Evolutionary conservation across 1,140 invertebrate species (phyloP), one percentile per base, ranked within the genome.

Genomic region (Drosophila pseudoananassae): DNA sequence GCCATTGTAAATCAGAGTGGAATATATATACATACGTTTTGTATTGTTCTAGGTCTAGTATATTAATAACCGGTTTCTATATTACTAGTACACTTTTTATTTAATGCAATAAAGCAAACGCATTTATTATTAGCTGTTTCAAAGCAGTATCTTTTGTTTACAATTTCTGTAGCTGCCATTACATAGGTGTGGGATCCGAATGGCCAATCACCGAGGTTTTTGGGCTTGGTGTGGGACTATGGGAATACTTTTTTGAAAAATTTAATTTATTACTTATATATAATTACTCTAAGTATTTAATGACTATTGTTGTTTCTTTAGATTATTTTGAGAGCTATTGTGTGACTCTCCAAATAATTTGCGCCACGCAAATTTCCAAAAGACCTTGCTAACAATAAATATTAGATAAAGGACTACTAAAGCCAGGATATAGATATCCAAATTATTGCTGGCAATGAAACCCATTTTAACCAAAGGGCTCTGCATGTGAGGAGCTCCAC

Each of bases 401-500:
- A 20, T 10, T 1, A 46, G 2, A 3, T 20, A 46, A 1, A 46
- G 17, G 1, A 9, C 8, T 10, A 20, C 7, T 20, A 7, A n/a
- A 17, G 17, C 43, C 17, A 46, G 17, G 17, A 46, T 14, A 33
- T 69, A 85, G 12, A 88, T 33, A 53, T 92, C 91, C 38, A 92
- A 23, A 46, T 76, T 79, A 27, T 55, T 47, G n/a, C 47, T 57
- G 12, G 84, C 71, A 1, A 91, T 15, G 15, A 54, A 54, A 31
- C 54, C 78, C 90, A 92, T 79, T 17, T 89, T 78, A 1, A 92
- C 65, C n/a, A 83, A 63, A 0, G 92, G 89, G 53, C 91, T 91
- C 54, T 92, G 89, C 40, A 93, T 90, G 50, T 93, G 92, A 1
- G 71, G 55, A 7, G 92, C 93, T 17, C 92, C 93, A 58, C 92